phyloP scores from a whole-genome alignment of 2,888 invertebrate species.

The Brachypterus glaber region DNA sequence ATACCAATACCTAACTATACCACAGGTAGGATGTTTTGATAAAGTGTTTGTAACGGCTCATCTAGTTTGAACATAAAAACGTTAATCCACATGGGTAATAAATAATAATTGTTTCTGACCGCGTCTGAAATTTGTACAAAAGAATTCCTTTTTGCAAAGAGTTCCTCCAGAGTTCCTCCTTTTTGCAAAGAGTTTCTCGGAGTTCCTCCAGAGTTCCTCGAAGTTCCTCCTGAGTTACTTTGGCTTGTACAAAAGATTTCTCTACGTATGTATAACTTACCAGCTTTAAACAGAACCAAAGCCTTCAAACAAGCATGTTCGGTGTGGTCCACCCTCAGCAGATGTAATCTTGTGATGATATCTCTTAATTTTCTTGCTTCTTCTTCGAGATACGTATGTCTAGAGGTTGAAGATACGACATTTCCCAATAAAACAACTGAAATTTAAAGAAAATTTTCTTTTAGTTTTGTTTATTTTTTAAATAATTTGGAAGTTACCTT shows the following conservation, averaged over 20 bases:
- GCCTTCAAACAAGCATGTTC: slow-evolving; percentile 83
- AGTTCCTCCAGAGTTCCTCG: too few relatives aligned
- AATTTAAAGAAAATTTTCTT: slow-evolving; percentile 11
- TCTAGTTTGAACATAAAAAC: too few relatives aligned
- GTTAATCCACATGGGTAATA: too few relatives aligned
- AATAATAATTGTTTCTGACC: too few relatives aligned
- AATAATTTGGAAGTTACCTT: slow-evolving; percentile 43
- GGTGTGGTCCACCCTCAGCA: slow-evolving; percentile 64
- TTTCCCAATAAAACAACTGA: slow-evolving; percentile 35
- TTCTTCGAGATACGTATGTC: slow-evolving; percentile 47
- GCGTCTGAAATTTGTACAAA: too few relatives aligned
- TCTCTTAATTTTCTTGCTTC: slow-evolving; percentile 53
- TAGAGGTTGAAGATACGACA: slow-evolving; percentile 42
- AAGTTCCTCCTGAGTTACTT: too few relatives aligned
- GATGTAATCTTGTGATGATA: slow-evolving; percentile 54
- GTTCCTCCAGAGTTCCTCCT: too few relatives aligned
- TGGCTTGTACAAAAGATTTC: too few relatives aligned
- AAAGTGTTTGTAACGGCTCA: background rate
- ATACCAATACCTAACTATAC: too few relatives aligned
- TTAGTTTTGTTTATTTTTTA: background rate
- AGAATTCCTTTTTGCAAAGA: too few relatives aligned
- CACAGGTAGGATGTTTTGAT: background rate
- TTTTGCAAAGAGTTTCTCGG: too few relatives aligned
- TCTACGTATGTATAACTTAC: slow-evolving; percentile 40
- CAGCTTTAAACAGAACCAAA: slow-evolving; percentile 70